Percentiles rank a stretch among this genome's conserved stretches.
phyloP scores from a whole-genome alignment of 2,888 invertebrate species.

The Rhabditoides inermis region DNA sequence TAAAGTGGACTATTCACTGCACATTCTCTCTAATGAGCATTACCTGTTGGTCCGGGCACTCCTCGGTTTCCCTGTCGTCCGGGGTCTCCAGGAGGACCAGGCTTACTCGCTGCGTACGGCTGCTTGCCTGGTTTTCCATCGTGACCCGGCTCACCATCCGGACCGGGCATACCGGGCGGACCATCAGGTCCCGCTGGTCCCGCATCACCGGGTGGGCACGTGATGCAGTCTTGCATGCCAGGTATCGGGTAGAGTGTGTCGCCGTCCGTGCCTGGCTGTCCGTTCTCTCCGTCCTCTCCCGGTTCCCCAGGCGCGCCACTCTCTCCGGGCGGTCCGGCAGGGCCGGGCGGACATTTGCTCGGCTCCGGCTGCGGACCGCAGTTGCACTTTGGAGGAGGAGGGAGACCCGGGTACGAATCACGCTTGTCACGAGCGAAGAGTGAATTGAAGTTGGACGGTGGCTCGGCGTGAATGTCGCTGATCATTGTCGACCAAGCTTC shows the following conservation, averaged over 20 bases:
- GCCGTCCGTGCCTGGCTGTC: constrained; percentile 19
- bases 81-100: constrained; percentile 17
- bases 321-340: constrained; percentile 9
- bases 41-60: constrained; percentile 19
- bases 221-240: constrained; percentile 10
- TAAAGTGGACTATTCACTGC: no score
- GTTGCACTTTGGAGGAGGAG: no score
- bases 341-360: constrained; percentile 9
- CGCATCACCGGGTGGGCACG: constrained; percentile 16
- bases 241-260: not conserved
- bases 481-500: no score
- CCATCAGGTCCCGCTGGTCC: constrained; percentile 19
- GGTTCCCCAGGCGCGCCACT: constrained; percentile 15
- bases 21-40: no score
- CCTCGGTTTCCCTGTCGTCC: constrained; percentile 20
- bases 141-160: constrained; percentile 16
- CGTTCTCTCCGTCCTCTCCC: constrained; percentile 19
- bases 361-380: no score
- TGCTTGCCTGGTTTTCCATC: constrained; percentile 16
- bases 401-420: no score
- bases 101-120: constrained; percentile 16
- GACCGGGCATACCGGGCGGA: constrained; percentile 17
- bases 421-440: no score
- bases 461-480: no score
- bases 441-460: no score